Conservation (phyloP, 2,113 vertebrate species). For the Cairina moschata region DNA sequence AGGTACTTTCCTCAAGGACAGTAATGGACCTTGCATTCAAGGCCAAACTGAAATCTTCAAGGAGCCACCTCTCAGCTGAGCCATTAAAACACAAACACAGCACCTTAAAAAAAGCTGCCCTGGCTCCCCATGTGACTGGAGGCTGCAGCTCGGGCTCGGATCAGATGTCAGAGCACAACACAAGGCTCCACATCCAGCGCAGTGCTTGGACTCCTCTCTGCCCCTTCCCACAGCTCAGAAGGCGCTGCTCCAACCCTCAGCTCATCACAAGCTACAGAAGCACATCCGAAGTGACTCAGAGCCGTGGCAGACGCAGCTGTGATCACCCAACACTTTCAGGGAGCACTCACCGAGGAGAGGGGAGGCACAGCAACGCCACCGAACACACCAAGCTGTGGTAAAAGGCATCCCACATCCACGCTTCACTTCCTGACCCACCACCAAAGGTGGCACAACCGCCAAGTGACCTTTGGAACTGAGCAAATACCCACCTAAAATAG, state of each 20-base stretch:
- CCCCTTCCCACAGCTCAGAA: background rate
- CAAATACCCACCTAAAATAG: background rate
- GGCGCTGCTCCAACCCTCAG: background rate
- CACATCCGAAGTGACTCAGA: accelerated
- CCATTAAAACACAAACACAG: background rate
- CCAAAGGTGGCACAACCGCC: accelerated
- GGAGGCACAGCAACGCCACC: background rate
- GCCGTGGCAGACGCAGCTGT: accelerated
- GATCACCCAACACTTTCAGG: background rate
- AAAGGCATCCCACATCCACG: accelerated
- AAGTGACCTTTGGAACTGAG: background rate
- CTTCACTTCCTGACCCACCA: background rate
- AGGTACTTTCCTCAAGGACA: background rate
- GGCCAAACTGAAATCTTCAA: background rate
- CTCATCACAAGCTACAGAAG: accelerated
- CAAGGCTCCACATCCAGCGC: background rate
- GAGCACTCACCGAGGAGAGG: background rate
- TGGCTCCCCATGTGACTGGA: background rate
- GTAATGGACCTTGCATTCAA: background rate
- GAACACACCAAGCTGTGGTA: accelerated
- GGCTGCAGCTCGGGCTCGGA: background rate
- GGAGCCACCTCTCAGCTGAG: background rate
- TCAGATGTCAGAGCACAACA: background rate
- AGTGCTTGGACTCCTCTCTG: background rate
- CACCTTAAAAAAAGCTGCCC: background rate